Conservation (phyloP, 2,888 invertebrate genomes). For the Tholera decimalis region DNA sequence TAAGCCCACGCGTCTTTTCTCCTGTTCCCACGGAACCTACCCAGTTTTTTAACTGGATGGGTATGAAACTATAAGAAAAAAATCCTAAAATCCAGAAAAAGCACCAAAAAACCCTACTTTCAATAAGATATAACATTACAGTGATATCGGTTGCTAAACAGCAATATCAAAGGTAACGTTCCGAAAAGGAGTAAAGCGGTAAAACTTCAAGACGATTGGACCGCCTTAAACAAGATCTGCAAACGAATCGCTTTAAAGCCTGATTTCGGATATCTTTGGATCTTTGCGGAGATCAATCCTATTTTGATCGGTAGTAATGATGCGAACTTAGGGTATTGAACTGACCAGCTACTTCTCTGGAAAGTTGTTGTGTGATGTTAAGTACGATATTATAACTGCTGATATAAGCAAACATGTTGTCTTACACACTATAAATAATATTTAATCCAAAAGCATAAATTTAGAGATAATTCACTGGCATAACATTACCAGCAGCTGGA, state of each 20-base stretch:
- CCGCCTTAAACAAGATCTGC: conserved; percentile 58
- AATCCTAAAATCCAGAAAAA: neutral
- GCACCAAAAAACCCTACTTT: conserved; percentile 3
- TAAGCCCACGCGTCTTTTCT: no score
- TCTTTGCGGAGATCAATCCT: conserved; percentile 67
- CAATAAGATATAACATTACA: conserved; percentile 21
- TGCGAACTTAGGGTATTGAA: conserved; percentile 53
- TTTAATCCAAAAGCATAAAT: no score
- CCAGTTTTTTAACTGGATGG: no score
- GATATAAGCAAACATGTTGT: no score
- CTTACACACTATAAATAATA: no score
- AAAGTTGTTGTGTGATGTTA: neutral
- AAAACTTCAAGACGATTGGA: conserved; percentile 62
- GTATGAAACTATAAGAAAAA: no score
- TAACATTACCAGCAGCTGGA: no score
- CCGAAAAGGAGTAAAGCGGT: conserved; percentile 52
- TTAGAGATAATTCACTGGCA: no score
- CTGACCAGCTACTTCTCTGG: neutral
- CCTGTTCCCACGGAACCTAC: no score
- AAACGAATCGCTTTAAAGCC: conserved; percentile 60
- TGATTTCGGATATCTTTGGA: conserved; percentile 59
- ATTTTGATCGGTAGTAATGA: conserved; percentile 59
- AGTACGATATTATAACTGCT: no score
- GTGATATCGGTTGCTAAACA: conserved; percentile 37
- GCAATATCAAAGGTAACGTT: conserved; percentile 38